These are phyloP conservation scores for Lamellibrachia satsuma DNA, from an alignment of 2,888 invertebrate genomes.

Conservation along the genomic window DNA sequence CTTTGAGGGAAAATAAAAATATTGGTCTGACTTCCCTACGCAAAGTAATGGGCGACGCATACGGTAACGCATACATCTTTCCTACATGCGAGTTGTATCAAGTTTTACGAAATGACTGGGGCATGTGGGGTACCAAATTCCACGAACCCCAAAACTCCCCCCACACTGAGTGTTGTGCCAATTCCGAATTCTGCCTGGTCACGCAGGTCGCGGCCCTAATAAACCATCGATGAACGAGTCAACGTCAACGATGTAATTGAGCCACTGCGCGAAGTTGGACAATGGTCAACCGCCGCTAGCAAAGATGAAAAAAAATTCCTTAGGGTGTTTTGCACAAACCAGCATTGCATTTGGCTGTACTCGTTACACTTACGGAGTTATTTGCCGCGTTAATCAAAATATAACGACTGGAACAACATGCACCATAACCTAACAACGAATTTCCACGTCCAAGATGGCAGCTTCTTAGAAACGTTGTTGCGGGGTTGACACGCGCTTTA, in stretches of 20 bases:
- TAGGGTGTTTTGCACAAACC: not conserved
- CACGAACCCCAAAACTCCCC: too few species aligned
- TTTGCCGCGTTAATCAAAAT: not conserved
- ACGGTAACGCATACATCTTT: too few species aligned
- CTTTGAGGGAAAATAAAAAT: too few species aligned
- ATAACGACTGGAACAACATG: not conserved
- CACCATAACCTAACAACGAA: not conserved
- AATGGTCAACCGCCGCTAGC: not conserved
- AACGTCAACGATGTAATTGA: not conserved
- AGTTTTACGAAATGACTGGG: too few species aligned
- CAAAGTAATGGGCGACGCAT: too few species aligned
- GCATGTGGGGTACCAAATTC: too few species aligned
- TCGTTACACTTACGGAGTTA: not conserved
- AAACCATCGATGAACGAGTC: too few species aligned
- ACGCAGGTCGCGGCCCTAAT: too few species aligned
- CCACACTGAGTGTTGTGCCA: too few species aligned
- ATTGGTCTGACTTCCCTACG: too few species aligned
- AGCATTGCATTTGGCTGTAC: not conserved
- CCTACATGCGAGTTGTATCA: too few species aligned
- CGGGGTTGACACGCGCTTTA: not conserved
- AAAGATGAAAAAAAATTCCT: not conserved
- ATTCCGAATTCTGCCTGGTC: too few species aligned
- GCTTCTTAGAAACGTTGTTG: not conserved
- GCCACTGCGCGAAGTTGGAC: not conserved
- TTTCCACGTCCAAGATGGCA: not conserved